Conservation (phyloP, 2,888 invertebrate genomes). For the Tipula vernalis region DNA sequence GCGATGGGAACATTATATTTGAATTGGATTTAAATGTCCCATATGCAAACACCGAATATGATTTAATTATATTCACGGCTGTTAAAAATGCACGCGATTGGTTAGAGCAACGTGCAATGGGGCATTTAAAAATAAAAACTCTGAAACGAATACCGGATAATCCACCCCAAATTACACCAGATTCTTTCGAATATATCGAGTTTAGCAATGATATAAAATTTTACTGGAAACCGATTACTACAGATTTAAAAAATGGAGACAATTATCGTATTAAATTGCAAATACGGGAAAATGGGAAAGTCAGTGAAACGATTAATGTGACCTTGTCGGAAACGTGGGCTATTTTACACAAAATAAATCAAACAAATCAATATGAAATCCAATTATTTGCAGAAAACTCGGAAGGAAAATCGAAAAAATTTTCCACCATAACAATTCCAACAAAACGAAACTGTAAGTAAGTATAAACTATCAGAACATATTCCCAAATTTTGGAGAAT, state of each 20-base stretch:
- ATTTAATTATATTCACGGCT: neutral
- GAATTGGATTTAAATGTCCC: neutral
- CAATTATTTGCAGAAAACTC: neutral
- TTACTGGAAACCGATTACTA: neutral
- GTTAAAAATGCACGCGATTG: neutral
- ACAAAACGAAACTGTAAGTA: neutral
- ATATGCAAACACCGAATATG: neutral
- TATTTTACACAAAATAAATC: neutral
- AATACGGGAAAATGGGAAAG: neutral
- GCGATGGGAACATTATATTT: neutral
- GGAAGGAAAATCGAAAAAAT: neutral
- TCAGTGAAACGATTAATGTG: neutral
- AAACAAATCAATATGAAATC: neutral
- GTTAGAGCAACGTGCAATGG: neutral
- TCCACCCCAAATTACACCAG: neutral
- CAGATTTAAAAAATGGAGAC: neutral
- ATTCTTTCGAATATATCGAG: neutral
- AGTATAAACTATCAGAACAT: neutral
- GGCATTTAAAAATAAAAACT: neutral
- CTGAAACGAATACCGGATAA: neutral
- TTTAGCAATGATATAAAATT: neutral
- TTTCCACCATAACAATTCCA: neutral
- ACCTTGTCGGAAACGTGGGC: neutral
- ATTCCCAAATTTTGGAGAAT: neutral
- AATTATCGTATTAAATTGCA: neutral